Evolutionary conservation across 1,140 invertebrate genomes (phyloP).

Genomic region (Drosophila kikkawai): DNA sequence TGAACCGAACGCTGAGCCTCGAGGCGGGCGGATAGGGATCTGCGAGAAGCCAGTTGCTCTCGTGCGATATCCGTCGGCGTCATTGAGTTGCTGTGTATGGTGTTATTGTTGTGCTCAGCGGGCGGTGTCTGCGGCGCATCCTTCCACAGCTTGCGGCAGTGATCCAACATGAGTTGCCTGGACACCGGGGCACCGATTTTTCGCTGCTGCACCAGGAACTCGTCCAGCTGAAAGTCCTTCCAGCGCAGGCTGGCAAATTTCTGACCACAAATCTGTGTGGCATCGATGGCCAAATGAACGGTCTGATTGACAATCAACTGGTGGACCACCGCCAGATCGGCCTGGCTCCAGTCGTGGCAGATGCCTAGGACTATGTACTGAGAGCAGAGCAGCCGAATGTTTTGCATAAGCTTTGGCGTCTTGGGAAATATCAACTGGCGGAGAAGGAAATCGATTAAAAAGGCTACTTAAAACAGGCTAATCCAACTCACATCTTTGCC

Average conservation of each 20-base stretch:
- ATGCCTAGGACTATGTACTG: constrained; percentile 79
- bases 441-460: neutral
- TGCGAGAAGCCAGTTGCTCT: constrained; percentile 64
- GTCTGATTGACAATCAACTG: constrained; percentile 65
- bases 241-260: constrained; percentile 78
- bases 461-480: neutral
- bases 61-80: constrained; percentile 66
- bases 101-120: constrained; percentile 62
- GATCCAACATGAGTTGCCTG: constrained; percentile 70
- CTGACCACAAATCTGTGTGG: constrained; percentile 62
- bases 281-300: constrained; percentile 58
- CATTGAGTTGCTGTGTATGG: constrained; percentile 34
- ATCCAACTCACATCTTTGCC: constrained; percentile 68
- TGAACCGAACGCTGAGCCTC: constrained; percentile 61
- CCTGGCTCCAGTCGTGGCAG: constrained; percentile 68
- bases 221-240: constrained; percentile 73
- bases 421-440: constrained; percentile 74
- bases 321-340: constrained; percentile 56
- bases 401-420: constrained; percentile 66
- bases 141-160: constrained; percentile 75
- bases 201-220: constrained; percentile 76
- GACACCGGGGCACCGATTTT: constrained; percentile 70
- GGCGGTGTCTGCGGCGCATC: constrained; percentile 36
- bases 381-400: constrained; percentile 65
- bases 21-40: constrained; percentile 67